Base-by-base conservation (phyloP, 2,888 invertebrate species). In the Trichacis sp. region DNA sequence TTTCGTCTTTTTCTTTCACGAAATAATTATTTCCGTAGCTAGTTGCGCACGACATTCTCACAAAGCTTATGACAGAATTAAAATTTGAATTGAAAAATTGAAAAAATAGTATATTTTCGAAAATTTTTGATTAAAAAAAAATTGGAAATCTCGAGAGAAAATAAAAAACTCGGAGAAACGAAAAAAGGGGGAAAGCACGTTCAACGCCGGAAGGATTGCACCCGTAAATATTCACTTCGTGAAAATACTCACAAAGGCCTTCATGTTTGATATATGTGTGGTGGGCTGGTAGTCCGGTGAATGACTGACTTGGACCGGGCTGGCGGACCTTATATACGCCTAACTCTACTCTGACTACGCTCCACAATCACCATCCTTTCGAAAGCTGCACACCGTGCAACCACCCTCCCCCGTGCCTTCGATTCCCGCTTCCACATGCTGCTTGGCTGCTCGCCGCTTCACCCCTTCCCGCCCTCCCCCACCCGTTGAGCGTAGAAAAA, bases 311-410 rank as follows among this genome's bases (percentile, higher is more conserved):
- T 83, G 78, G 84, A 79, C 80, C 76, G 77, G 83, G 83, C 74
- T 77, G 77, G 74, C 74, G 77, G 79, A 82, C 81, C 79, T 84
- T 84, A 81, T 84, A 84, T 84, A 84, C 84, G 78, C 82, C 83
- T 78, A 83, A 82, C 80, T 83, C 81, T 80, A 79, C 76, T 77
- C 80, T 80, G 76, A 77, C 81, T 79, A 80, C 82, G 80, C 81
- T 78, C 82, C 82, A 82, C 83, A 83, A 84, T 84, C 84, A 81
- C 83, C 82, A 83, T 84, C 84, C 84, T 84, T 84, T 84, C 84
- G 84, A 84, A 84, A 84, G 83, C 82, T 79, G 74, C 69, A 74
- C 77, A 72, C 63, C 64, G 69, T 60, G 52, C 64, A 64, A 55
- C 51, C 67, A 62, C 55, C 64, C 64, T 56, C 61, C 55, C 68